These are phyloP conservation scores for Chironex yamaguchii DNA, from an alignment of 30 jellyfish, hydroid and myxozoan genomes.

Conservation along the genomic window DNA sequence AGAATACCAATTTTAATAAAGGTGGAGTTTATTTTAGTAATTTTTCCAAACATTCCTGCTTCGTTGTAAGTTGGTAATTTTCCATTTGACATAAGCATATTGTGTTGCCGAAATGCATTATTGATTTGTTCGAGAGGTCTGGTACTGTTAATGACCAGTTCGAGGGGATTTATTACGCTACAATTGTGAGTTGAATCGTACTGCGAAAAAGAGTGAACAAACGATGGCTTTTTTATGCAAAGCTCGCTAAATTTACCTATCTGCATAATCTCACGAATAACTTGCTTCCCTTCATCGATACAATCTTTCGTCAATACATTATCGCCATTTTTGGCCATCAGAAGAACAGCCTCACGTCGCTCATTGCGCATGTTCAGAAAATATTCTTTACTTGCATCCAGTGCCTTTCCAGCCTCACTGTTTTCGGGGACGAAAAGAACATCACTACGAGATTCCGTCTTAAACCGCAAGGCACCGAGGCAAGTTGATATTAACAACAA, in stretches of 20 bases:
- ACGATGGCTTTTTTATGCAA: slow-evolving; percentile 47
- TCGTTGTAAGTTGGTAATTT: slow-evolving; percentile 50
- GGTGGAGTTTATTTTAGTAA: too few relatives aligned
- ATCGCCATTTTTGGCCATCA: slow-evolving; percentile 55
- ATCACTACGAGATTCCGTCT: slow-evolving; percentile 27
- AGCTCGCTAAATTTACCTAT: slow-evolving; percentile 36
- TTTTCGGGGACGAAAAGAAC: slow-evolving; percentile 60
- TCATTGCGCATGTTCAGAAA: slow-evolving; percentile 52
- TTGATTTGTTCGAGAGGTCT: neutral
- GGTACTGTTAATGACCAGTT: slow-evolving; percentile 12
- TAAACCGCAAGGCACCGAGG: slow-evolving; percentile 33
- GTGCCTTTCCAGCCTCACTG: slow-evolving; percentile 44
- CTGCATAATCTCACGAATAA: slow-evolving; percentile 10
- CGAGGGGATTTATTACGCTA: slow-evolving; percentile 55
- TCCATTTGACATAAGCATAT: slow-evolving; percentile 70
- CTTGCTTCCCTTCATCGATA: slow-evolving; percentile 25
- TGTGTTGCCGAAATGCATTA: slow-evolving; percentile 7
- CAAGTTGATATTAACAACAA: slow-evolving; percentile 6
- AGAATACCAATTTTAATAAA: slow-evolving; percentile 13
- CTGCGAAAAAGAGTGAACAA: neutral
- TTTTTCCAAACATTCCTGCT: neutral
- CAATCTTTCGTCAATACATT: slow-evolving; percentile 12
- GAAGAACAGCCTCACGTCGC: slow-evolving; percentile 48
- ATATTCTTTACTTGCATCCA: slow-evolving; percentile 21
- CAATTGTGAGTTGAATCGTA: slow-evolving; percentile 14